phyloP scores from a whole-genome alignment of 2,888 invertebrate genomes.

The Drosophila nr. perissopoda region DNA sequence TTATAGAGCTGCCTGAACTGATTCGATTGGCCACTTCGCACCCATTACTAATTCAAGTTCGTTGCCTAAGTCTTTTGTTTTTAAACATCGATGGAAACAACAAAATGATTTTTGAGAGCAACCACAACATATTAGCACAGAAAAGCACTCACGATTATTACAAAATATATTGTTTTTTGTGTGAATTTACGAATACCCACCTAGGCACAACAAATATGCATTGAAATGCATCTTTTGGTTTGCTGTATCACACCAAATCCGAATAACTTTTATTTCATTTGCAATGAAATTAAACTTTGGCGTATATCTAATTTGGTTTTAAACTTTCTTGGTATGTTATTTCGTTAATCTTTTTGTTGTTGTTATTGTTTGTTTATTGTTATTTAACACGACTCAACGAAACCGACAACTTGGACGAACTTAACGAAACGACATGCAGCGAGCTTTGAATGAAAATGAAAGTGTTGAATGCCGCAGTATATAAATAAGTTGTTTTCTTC shows the following conservation, averaged over 20 bases:
- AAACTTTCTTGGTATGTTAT: conserved; percentile 32
- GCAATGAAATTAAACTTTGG: conserved; percentile 8
- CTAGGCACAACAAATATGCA: conserved; percentile 66
- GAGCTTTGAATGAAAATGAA: conserved; percentile 68
- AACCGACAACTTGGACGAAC: conserved; percentile 42
- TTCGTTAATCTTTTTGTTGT: conserved; percentile 28
- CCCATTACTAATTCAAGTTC: conserved; percentile 51
- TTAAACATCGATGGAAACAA: conserved; percentile 2
- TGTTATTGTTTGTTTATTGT: conserved; percentile 53
- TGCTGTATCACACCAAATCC: conserved; percentile 10
- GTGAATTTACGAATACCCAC: conserved; percentile 59
- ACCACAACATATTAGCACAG: conserved; percentile 54
- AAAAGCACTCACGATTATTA: conserved; percentile 40
- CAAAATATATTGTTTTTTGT: conserved; percentile 37
- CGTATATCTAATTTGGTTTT: conserved; percentile 25
- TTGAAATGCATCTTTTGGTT: conserved; percentile 62
- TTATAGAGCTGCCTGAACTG: conserved; percentile 10
- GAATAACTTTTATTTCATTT: conserved; percentile 42
- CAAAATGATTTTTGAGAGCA: conserved; percentile 16
- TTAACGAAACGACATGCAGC: conserved; percentile 46
- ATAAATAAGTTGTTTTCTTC: conserved; percentile 36
- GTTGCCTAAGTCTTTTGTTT: conserved; percentile 77
- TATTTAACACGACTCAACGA: conserved; percentile 73
- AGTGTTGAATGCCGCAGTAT: conserved; percentile 64
- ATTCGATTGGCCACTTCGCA: conserved; percentile 17